Conservation (phyloP, 1,140 invertebrate species). For the Theocolax elegans region DNA sequence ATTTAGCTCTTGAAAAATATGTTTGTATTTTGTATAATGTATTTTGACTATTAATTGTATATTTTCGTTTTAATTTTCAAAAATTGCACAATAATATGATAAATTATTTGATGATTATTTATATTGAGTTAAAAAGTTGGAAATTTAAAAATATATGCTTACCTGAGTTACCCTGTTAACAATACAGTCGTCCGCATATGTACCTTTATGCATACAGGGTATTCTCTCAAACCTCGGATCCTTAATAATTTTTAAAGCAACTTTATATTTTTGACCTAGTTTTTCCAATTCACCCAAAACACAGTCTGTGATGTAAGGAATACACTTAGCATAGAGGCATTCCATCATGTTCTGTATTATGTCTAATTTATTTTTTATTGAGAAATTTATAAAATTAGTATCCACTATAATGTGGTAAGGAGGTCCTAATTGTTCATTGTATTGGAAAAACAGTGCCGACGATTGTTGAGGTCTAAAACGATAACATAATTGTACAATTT, state of each 20-base stretch:
- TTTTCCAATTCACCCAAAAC: conserved; percentile 99
- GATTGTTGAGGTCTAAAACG: conserved; percentile 80
- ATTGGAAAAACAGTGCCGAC: conserved; percentile 96
- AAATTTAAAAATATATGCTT: conserved; percentile 43
- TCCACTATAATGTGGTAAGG: conserved; percentile 97
- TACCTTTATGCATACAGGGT: conserved; percentile 96
- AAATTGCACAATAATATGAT: too few relatives aligned
- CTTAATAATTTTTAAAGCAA: conserved; percentile 96
- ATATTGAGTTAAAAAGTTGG: conserved; percentile 7
- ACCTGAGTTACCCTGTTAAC: conserved; percentile 94
- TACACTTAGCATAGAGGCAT: conserved; percentile 98
- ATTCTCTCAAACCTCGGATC: conserved; percentile 94
- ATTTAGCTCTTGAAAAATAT: neutral
- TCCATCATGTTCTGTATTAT: conserved; percentile 99
- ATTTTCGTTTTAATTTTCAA: too few relatives aligned
- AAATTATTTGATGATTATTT: too few relatives aligned
- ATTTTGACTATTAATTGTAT: too few relatives aligned
- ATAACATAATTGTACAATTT: neutral
- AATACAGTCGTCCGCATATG: conserved; percentile 99
- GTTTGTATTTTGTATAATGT: too few relatives aligned
- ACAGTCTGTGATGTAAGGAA: conserved; percentile 98
- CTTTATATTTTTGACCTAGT: conserved; percentile 93
- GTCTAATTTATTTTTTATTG: conserved; percentile 98
- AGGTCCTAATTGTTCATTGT: conserved; percentile 98
- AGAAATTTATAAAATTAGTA: conserved; percentile 99